Evolutionary conservation across 1,140 invertebrate genomes (phyloP).

Genomic region (Hormaphis cornu): DNA sequence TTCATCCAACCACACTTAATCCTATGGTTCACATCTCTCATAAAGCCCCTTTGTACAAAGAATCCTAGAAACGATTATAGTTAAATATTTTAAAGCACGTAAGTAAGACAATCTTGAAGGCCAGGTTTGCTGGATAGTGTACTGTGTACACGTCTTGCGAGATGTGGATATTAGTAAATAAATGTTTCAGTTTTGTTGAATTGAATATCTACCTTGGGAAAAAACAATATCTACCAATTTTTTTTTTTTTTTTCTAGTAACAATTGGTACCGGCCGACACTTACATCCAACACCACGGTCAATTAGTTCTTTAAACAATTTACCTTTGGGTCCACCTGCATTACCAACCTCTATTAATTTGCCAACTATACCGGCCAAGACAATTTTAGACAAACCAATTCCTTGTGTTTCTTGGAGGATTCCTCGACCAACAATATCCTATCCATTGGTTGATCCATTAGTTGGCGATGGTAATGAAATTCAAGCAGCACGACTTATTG

Average conservation of each 20-base stretch:
- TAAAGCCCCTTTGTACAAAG: too few species aligned
- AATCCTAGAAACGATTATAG: too few species aligned
- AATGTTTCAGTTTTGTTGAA: too few species aligned
- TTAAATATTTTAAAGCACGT: too few species aligned
- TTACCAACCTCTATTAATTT: slow-evolving; percentile 17
- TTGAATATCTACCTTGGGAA: too few species aligned
- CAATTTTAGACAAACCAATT: slow-evolving; percentile 5
- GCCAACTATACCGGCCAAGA: neutral
- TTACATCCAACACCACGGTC: neutral
- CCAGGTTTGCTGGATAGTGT: too few species aligned
- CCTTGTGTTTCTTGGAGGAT: slow-evolving; percentile 6
- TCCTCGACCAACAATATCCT: neutral
- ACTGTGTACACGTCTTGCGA: too few species aligned
- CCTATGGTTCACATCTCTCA: too few species aligned
- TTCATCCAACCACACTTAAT: too few species aligned
- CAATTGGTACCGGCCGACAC: slow-evolving; percentile 5
- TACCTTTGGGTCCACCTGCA: neutral
- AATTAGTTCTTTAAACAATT: neutral
- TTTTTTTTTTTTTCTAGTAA: neutral
- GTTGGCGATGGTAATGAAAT: slow-evolving; percentile 44
- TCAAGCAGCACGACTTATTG: slow-evolving; percentile 61
- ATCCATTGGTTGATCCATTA: slow-evolving; percentile 1
- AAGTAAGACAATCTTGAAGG: too few species aligned
- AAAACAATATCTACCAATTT: too few species aligned
- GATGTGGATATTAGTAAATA: too few species aligned